Base-by-base conservation (phyloP, 2,888 invertebrate species). In the Arenicola marina region DNA sequence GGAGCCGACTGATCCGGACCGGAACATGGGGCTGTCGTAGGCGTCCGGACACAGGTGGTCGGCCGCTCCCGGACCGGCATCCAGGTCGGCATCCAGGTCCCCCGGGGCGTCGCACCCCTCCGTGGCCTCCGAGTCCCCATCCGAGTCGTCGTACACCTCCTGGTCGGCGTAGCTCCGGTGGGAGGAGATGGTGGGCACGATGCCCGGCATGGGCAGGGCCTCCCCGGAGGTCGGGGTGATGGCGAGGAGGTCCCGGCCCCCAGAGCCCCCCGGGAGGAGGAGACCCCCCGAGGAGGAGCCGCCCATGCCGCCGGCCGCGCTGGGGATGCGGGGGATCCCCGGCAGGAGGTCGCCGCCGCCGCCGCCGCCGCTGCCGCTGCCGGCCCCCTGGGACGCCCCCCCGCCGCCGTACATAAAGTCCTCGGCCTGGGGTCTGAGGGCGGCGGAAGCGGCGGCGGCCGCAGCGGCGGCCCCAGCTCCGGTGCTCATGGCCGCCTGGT, bases 101-200 rank as follows among this genome's bases (percentile, higher is more conserved):
- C 65, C 61, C 38, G 56, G 61, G 31, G 56, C 43, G 51, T 70
- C 70, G 44, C 69, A 69, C 1, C 70, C 70, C 44, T 70, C 70
- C 11, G 70, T 70, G 32, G 63, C 66, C 48, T 60, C 64, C 1
- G 68, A 68, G 58, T 68, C 68, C 2, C 32, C 66, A 26, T 66
- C 66, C 26, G 59, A 59, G 18, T 63, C 66, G 29, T 58, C 65
- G 46, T 55, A 59, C 1, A 55, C 44, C 29, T 57, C 62, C 3
- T 51, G 24, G 21, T 33, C n/a, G 33, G 21, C 7, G 15, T 4
- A 38, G n/a, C 38, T 11, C 7, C 56, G 15, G 31, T 28, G 7
- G 29, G 7, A 28, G 15, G 18, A 7, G 18, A 7, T 11, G 11
- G 43, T 33, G 4, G 62, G 66, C 7, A 56, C 53, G 31, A 67